phyloP scores from a whole-genome alignment of 2,797 vertebrate species.

The Esox lucius region DNA sequence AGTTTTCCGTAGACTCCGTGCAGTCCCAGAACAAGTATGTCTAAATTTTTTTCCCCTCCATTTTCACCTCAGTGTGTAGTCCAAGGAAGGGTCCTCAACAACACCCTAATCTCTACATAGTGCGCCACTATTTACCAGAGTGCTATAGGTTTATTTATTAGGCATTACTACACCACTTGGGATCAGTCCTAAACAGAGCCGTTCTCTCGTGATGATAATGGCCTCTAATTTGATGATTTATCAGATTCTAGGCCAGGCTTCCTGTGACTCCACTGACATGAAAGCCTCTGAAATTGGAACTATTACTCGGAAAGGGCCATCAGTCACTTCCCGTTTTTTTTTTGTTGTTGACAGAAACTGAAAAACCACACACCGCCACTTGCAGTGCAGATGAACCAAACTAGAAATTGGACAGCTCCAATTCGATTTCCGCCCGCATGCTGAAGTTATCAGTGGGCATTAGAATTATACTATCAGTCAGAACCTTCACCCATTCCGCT shows the following conservation, averaged over 20 bases:
- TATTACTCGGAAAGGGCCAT: conserved; percentile 58
- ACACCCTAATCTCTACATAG: not conserved
- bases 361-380: not conserved
- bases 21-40: conserved; percentile 53
- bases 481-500: not conserved
- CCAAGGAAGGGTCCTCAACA: not conserved
- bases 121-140: not conserved
- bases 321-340: conserved; percentile 49
- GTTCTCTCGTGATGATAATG: conserved; percentile 57
- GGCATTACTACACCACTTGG: not conserved
- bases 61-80: not conserved
- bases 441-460: conserved; percentile 47
- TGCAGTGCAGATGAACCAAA: not conserved
- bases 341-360: conserved; percentile 5
- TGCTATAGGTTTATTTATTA: not conserved
- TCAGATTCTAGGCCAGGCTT: conserved; percentile 53
- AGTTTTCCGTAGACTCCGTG: conserved; percentile 51
- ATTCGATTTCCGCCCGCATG: conserved; percentile 53
- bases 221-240: conserved; percentile 72
- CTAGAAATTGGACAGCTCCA: conserved; percentile 54
- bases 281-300: conserved; percentile 65
- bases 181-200: not conserved
- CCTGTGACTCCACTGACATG: conserved; percentile 45
- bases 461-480: conserved; percentile 1
- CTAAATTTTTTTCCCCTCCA: conserved; percentile 36